Base-by-base conservation (phyloP, 2,797 vertebrate species). In the Sebastes oblongus region DNA sequence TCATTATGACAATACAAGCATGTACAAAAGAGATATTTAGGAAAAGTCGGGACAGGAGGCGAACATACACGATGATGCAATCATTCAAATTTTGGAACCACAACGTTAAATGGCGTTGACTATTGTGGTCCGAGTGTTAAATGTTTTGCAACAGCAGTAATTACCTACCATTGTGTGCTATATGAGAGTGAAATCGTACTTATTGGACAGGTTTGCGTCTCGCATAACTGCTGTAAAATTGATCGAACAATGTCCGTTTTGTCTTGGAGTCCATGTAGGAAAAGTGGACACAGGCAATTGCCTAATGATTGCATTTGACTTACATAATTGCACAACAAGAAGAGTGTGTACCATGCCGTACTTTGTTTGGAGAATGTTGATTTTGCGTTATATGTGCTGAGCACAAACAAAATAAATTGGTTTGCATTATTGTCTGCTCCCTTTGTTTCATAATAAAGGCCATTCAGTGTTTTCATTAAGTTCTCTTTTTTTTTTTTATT, bases 261-360 rank as follows among this genome's bases (percentile, higher is more conserved):
- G 70, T 46, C 42, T 60, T 72, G 5, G 25, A 66, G 58, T 66
- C 75, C 71, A 75, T 72, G 39, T 24, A 62, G 52, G 70, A 75
- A 79, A 78, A 65, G 27, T 82, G 69, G 64, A 83, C 61, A 20
- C 3, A 36, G 65, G 62, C 76, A 84, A 90, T 81, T 84, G 75
- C 75, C 67, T 46, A 69, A 72, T 80, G 60, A 88, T 86, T 86
- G 81, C 36, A 68, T 86, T 75, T 87, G 83, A 87, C 80, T 76
- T 80, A 56, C 36, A 81, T 81, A 89, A 89, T 82, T 84, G 83
- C 64, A 72, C 77, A 75, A n/a, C 67, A 60, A 81, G 77, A 39
- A 83, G 75, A 16, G n/a, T 14, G 14, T 59, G 66, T 69, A 75
- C 56, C 20, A 27, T 73, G 77, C 60, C 16, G 42, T 34, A 29